Percentiles rank a stretch among this genome's conserved stretches.
These are phyloP conservation scores for Papilio protenor DNA, from an alignment of 2,888 invertebrate genomes.

Conservation along the genomic window DNA sequence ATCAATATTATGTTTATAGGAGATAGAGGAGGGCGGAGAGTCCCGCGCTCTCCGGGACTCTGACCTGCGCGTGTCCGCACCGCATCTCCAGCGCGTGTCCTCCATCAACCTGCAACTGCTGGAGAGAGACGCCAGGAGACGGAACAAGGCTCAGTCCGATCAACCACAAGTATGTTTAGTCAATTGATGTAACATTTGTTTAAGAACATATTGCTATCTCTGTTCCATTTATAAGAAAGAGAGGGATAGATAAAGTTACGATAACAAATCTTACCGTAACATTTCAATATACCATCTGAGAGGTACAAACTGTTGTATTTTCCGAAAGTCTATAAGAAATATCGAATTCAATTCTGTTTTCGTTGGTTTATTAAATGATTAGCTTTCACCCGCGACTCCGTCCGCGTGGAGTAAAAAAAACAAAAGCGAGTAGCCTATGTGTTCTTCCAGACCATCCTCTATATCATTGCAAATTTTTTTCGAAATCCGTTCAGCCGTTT, in stretches of 20 bases:
- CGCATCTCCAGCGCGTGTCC: slow-evolving; percentile 92
- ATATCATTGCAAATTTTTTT: no score
- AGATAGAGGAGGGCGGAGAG: slow-evolving; percentile 88
- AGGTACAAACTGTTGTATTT: neutral
- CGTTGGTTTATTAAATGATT: no score
- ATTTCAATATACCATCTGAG: neutral
- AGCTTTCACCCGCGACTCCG: no score
- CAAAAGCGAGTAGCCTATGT: no score
- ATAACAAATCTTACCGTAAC: neutral
- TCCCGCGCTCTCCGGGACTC: slow-evolving; percentile 89
- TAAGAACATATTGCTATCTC: neutral
- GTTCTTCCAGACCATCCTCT: no score
- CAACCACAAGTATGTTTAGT: slow-evolving; percentile 75
- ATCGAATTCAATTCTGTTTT: no score
- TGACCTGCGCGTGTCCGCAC: slow-evolving; percentile 89
- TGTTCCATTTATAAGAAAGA: neutral
- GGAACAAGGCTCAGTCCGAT: slow-evolving; percentile 83
- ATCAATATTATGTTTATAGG: slow-evolving; percentile 62
- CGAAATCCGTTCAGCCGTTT: no score
- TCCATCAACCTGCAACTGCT: slow-evolving; percentile 93
- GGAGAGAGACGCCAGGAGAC: slow-evolving; percentile 88
- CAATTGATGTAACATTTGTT: neutral
- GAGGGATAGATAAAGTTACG: neutral
- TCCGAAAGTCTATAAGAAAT: no score
- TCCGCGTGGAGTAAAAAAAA: no score